Conservation (phyloP, 2,888 invertebrate genomes). For the Schizotus pectinicornis region DNA sequence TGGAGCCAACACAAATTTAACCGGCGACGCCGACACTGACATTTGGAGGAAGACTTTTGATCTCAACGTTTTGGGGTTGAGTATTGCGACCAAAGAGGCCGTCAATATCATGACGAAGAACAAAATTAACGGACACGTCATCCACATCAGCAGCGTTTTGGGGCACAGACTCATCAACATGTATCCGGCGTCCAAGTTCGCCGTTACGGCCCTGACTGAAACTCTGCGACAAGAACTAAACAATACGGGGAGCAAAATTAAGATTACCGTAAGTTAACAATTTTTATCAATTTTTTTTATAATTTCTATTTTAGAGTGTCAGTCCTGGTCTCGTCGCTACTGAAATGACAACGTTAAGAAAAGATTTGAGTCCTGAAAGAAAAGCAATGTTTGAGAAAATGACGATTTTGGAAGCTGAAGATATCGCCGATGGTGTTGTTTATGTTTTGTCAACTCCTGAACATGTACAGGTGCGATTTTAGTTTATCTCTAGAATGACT, state of each 20-base stretch:
- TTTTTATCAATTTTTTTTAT: neutral
- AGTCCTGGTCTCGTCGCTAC: constrained; percentile 43
- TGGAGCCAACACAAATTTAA: constrained; percentile 15
- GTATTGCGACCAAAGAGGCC: constrained; percentile 39
- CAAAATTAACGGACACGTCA: constrained; percentile 38
- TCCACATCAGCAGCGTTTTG: constrained; percentile 40
- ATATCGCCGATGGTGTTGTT: constrained; percentile 14
- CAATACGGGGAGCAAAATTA: constrained; percentile 44
- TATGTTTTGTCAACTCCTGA: constrained; percentile 6
- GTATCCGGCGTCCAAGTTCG: constrained; percentile 48
- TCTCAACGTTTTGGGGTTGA: constrained; percentile 40
- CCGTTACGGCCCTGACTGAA: constrained; percentile 52
- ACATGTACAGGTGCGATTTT: constrained; percentile 7
- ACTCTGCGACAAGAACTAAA: constrained; percentile 51
- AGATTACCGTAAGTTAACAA: constrained; percentile 46
- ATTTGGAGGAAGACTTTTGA: constrained; percentile 18
- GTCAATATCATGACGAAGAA: constrained; percentile 35
- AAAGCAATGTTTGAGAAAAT: neutral
- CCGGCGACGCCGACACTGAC: constrained; percentile 18
- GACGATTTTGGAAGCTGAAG: constrained; percentile 12
- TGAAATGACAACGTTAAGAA: constrained; percentile 23
- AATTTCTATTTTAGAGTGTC: constrained; percentile 34
- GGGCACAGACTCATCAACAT: constrained; percentile 43
- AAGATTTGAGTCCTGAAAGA: neutral
- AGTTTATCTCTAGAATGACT: no score